Evolutionary conservation across 2,888 invertebrate genomes (phyloP).

Genomic region (Dryadula phaetusa): DNA sequence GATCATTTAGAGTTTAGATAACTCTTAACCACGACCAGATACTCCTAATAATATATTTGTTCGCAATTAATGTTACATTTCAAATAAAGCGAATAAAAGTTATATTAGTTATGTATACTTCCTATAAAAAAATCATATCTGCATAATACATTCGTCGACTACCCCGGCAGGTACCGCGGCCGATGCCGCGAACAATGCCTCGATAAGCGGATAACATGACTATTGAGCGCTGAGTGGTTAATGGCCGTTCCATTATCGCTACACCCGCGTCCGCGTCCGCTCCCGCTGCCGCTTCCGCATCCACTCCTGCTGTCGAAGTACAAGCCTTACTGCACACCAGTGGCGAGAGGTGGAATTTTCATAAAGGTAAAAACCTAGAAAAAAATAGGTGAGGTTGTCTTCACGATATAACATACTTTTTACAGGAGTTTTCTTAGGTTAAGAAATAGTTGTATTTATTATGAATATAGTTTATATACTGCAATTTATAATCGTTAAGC

Average conservation of each 20-base stretch:
- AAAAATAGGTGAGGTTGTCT: no score
- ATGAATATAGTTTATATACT: no score
- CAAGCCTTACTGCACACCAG: not conserved
- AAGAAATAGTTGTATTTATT: no score
- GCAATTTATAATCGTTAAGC: no score
- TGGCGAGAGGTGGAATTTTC: no score
- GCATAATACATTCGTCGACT: not conserved
- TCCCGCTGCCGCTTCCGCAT: slow-evolving; percentile 11
- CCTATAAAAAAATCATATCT: no score
- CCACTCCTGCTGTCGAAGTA: not conserved
- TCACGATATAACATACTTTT: no score
- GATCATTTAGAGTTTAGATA: no score
- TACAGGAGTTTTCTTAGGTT: no score
- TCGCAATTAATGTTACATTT: not conserved
- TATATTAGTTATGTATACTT: not conserved
- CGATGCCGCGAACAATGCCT: slow-evolving; percentile 42
- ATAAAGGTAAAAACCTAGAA: no score
- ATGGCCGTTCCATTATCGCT: slow-evolving; percentile 48
- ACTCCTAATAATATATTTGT: no score
- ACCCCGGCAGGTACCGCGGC: slow-evolving; percentile 9
- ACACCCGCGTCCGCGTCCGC: slow-evolving; percentile 4
- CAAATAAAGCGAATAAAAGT: not conserved
- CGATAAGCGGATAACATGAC: slow-evolving; percentile 49
- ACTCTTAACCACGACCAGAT: no score
- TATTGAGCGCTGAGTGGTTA: slow-evolving; percentile 48